Evolutionary conservation across 2,113 vertebrate species (phyloP), one percentile per base, ranked within the genome.

Genomic region (Hystrix cristata): DNA sequence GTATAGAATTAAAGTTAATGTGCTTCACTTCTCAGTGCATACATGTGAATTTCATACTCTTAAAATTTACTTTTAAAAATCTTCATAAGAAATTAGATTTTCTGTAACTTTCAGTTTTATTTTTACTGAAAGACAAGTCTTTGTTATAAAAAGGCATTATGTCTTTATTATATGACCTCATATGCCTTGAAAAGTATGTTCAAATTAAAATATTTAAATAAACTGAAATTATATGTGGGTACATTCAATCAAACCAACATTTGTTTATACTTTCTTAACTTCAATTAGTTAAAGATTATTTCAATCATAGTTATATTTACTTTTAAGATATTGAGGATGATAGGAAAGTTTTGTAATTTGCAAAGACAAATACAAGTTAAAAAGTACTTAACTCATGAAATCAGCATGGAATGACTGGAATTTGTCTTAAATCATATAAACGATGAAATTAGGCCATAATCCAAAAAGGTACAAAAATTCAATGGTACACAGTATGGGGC

Each of bases 251-350:
- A 93, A 51, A 76, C 18, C 23, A 23, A 83, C 7, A 3, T 95
- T 96, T 93, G 59, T 90, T 97, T 94, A 94, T 71, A 60, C 15
- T 81, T 86, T 55, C 87, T 91, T 96, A 89, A 82, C 11, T 93
- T 91, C 82, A 97, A 57, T 74, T 96, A 94, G 72, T 84, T 96
- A 84, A 98, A 91, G 29, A 19, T 91, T 94, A 23, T 90, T 93
- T 95, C 95, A 97, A 92, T 87, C 71, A 96, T 4, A 23, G 29
- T 69, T 53, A 55, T 81, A 82, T 91, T 96, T 97, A 67, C 11
- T 48, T 86, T 67, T 72, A 64, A 88, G 57, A 92, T 78, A 84
- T 18, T 83, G 87, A 90, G 11, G 46, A 93, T 72, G 79, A 80
- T 48, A 86, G 74, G 43, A 82, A 46, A 79, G 43, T 90, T 93